These are phyloP conservation scores for Pseudomyrmex sp. DNA, from an alignment of 1,140 invertebrate genomes.

Conservation along the genomic window DNA sequence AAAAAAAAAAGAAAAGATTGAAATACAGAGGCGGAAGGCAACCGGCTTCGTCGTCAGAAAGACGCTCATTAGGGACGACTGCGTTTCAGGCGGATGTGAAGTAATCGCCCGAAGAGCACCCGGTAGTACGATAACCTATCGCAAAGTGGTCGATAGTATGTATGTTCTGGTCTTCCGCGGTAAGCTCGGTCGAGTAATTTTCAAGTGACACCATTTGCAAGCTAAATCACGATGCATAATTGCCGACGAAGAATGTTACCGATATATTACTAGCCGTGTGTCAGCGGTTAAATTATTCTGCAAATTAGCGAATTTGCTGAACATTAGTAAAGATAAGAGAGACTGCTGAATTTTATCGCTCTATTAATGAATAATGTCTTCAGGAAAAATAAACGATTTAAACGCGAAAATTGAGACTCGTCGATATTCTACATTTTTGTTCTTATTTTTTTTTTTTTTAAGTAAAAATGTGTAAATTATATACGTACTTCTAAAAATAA, in stretches of 20 bases:
- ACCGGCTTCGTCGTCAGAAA: conserved; percentile 24
- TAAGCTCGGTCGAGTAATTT: conserved; percentile 34
- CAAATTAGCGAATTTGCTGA: conserved; percentile 17
- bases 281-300: conserved; percentile 6
- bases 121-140: conserved; percentile 75
- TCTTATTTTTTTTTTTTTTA: too few species aligned
- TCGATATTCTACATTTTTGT: too few species aligned
- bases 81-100: conserved; percentile 74
- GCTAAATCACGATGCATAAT: conserved; percentile 39
- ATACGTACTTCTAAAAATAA: too few species aligned
- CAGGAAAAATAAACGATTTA: not conserved
- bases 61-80: conserved; percentile 49
- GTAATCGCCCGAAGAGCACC: conserved; percentile 72
- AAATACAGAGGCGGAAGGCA: conserved; percentile 24
- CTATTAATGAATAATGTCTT: not conserved
- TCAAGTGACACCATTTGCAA: conserved; percentile 43
- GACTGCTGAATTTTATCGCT: not conserved
- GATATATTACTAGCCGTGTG: not conserved
- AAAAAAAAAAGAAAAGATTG: not conserved
- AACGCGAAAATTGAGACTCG: too few species aligned
- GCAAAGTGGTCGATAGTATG: conserved; percentile 69
- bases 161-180: conserved; percentile 37
- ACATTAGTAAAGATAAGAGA: not conserved
- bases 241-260: not conserved
- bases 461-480: too few species aligned